A percentile compares a stretch with the other conserved stretches of the same genome.
Evolutionary conservation across 2,113 vertebrate genomes (phyloP).

Genomic region (Gorsachius goisagi): DNA sequence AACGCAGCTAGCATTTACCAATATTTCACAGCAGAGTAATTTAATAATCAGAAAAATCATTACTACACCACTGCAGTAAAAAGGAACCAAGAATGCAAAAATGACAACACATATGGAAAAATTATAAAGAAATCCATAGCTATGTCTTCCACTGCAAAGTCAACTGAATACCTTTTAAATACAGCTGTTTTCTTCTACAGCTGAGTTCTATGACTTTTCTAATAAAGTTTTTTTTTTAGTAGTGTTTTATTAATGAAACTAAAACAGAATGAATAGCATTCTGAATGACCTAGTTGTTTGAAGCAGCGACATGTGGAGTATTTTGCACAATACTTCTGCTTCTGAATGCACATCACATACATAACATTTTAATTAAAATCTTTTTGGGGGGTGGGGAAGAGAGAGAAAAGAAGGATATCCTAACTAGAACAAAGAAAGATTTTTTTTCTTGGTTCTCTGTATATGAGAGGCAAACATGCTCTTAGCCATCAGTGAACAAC

Average conservation of each 20-base stretch:
- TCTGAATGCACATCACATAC: background rate
- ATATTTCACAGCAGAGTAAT: background rate
- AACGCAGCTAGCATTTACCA: background rate
- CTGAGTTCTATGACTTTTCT: background rate
- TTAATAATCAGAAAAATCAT: background rate
- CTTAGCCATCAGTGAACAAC: background rate
- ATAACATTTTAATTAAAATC: background rate
- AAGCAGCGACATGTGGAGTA: background rate
- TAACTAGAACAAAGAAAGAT: background rate
- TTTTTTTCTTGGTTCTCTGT: background rate
- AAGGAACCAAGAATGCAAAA: background rate
- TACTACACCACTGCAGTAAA: background rate
- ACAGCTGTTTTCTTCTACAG: background rate
- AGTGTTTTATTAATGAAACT: background rate
- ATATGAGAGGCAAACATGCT: background rate
- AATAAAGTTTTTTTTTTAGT: background rate
- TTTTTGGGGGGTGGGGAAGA: rapidly evolving
- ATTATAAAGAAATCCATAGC: background rate
- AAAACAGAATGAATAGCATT: background rate
- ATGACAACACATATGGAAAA: background rate
- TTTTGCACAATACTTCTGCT: background rate
- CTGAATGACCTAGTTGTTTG: background rate
- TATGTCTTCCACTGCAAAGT: background rate
- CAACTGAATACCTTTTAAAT: background rate
- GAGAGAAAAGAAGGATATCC: background rate